Conservation (phyloP, 2,113 vertebrate genomes). For the Todiramphus saurophagus region DNA sequence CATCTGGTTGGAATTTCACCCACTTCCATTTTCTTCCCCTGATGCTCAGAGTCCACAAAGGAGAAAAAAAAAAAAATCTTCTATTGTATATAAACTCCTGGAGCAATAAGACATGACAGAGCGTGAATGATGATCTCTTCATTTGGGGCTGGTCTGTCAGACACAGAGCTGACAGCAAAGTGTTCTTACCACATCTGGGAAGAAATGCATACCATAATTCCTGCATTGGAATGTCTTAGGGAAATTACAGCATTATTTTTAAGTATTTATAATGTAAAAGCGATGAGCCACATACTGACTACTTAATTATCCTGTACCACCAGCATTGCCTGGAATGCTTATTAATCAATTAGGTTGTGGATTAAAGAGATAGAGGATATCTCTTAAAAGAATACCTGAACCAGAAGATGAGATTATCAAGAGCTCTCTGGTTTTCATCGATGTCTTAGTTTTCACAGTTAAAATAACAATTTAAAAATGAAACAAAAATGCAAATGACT, state of each 20-base stretch:
- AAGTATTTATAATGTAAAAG: background rate
- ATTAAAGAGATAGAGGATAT: background rate
- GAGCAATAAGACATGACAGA: background rate
- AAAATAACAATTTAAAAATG: background rate
- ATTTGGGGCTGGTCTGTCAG: background rate
- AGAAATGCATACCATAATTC: background rate
- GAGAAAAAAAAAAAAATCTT: background rate
- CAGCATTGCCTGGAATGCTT: background rate
- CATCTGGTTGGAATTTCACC: background rate
- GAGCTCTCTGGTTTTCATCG: background rate
- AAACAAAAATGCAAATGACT: background rate
- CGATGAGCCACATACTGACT: background rate
- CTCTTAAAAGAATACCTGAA: background rate
- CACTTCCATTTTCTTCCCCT: background rate
- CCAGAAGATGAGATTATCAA: background rate
- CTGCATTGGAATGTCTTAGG: background rate
- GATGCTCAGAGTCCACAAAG: background rate
- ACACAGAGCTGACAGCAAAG: background rate
- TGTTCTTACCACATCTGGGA: background rate
- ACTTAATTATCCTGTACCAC: background rate
- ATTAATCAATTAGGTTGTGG: slow-evolving; percentile 1
- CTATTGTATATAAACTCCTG: background rate
- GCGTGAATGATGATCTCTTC: background rate
- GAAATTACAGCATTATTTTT: background rate
- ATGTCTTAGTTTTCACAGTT: background rate